Conservation (phyloP, 1,140 invertebrate genomes). For the Zaprionus nigranus region DNA sequence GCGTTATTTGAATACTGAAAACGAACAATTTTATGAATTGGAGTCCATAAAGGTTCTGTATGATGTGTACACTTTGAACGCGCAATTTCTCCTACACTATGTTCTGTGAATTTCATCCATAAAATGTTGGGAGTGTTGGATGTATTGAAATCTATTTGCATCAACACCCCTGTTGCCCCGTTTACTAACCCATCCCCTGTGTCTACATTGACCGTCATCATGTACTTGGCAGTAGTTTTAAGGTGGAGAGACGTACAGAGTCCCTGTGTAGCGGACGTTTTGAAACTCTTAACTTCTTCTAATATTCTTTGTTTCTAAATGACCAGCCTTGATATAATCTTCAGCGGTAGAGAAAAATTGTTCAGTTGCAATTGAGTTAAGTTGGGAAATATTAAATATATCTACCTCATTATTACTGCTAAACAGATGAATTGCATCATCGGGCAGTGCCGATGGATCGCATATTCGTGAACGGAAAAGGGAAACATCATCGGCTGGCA, state of each 20-base stretch:
- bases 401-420: not conserved
- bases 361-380: no score
- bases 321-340: no score
- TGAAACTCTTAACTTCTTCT: no score
- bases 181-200: not conserved
- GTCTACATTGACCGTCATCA: not conserved
- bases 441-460: not conserved
- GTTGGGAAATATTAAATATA: no score
- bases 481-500: not conserved
- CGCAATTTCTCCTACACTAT: not conserved
- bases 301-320: no score
- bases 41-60: not conserved
- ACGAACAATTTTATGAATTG: not conserved
- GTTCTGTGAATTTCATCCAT: not conserved
- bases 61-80: no score
- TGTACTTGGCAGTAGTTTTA: not conserved
- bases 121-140: not conserved
- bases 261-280: no score
- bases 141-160: not conserved
- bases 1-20: no score
- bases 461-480: not conserved
- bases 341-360: no score
- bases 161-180: not conserved
- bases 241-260: no score
- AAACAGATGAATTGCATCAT: not conserved